A percentile compares a stretch with the other conserved stretches of the same genome.
Conservation (phyloP, 2,888 invertebrate species). For the Molanna angustata region DNA sequence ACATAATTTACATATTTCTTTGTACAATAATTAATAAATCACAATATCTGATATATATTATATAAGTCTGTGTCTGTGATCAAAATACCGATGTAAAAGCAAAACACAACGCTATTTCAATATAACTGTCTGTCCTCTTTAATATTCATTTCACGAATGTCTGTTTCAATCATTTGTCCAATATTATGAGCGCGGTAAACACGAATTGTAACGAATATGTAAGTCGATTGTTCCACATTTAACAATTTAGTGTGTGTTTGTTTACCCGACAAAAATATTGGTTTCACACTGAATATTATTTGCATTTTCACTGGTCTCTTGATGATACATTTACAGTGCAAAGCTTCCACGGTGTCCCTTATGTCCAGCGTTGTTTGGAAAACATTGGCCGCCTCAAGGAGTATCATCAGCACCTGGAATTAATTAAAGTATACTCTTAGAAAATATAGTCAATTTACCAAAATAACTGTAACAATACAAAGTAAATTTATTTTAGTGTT, state of each 20-base stretch:
- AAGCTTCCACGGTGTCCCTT: not conserved
- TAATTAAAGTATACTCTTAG: too few relatives aligned
- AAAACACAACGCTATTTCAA: conserved; percentile 8
- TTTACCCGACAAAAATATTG: conserved; percentile 1
- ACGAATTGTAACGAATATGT: conserved; percentile 6
- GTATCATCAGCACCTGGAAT: conserved; percentile 23
- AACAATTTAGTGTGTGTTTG: too few relatives aligned
- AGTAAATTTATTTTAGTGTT: too few relatives aligned
- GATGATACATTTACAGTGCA: conserved; percentile 1
- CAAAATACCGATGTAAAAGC: conserved; percentile 11
- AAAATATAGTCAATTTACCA: too few relatives aligned
- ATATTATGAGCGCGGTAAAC: conserved; percentile 10
- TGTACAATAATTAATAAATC: conserved; percentile 29
- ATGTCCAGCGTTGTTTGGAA: not conserved
- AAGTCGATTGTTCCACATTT: too few relatives aligned
- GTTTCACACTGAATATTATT: not conserved
- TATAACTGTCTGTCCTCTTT: conserved; percentile 7
- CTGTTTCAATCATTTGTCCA: conserved; percentile 8
- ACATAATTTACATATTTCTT: conserved; percentile 31
- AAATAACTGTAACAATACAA: too few relatives aligned
- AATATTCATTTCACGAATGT: conserved; percentile 5
- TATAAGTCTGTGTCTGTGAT: conserved; percentile 13
- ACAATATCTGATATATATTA: conserved; percentile 17
- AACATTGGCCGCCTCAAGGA: conserved; percentile 10
- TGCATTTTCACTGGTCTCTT: conserved; percentile 14